Conservation (phyloP, 64 coral and sea anemone genomes). For the Acropora yongei region DNA sequence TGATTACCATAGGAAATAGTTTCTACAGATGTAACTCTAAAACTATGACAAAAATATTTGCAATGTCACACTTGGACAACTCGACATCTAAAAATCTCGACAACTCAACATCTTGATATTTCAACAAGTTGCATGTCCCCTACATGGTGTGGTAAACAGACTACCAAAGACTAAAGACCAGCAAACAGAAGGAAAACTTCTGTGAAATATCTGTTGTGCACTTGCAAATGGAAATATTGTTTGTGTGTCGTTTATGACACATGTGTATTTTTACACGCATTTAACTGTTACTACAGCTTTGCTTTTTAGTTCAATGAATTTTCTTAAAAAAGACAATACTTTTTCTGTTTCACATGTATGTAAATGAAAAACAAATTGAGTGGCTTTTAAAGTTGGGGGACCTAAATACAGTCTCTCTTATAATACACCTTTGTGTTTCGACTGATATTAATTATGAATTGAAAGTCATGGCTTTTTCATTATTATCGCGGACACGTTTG, state of each 20-base stretch:
- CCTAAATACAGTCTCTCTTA: conserved; percentile 17
- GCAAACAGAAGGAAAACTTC: conserved; percentile 11
- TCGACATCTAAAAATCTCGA: too few relatives aligned
- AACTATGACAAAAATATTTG: too few relatives aligned
- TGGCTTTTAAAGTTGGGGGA: conserved; percentile 22
- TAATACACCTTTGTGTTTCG: not conserved
- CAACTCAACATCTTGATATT: too few relatives aligned
- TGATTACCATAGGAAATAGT: too few relatives aligned
- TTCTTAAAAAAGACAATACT: conserved; percentile 11
- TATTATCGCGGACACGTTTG: conserved; percentile 19
- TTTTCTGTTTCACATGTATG: conserved; percentile 27
- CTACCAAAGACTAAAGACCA: not conserved
- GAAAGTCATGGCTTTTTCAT: conserved; percentile 16
- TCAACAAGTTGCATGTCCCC: too few relatives aligned
- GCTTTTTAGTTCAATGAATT: conserved; percentile 24
- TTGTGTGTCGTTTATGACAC: conserved; percentile 1
- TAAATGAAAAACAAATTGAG: conserved; percentile 25
- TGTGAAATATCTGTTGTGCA: not conserved
- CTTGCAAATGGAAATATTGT: conserved; percentile 16
- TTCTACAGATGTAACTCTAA: too few relatives aligned
- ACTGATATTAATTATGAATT: conserved; percentile 1
- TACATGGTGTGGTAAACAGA: too few relatives aligned
- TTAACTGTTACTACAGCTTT: conserved; percentile 5
- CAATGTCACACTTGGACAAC: too few relatives aligned
- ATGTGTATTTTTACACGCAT: conserved; percentile 21